These are phyloP conservation scores for Apamea anceps DNA, from an alignment of 2,888 invertebrate genomes.

Conservation along the genomic window DNA sequence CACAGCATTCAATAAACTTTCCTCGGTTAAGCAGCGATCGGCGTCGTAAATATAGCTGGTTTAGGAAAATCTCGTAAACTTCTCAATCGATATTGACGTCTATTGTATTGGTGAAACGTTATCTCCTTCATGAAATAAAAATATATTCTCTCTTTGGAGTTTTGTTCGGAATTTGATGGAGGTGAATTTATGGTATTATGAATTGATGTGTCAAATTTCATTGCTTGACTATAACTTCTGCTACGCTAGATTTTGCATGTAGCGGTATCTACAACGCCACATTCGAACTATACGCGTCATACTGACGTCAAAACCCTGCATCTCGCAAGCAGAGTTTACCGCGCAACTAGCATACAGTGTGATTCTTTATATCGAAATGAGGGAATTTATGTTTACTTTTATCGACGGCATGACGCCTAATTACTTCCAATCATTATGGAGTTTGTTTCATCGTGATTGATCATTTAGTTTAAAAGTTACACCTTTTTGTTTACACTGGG, in stretches of 20 bases:
- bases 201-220: background rate
- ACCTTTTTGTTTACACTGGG: no score
- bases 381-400: no score
- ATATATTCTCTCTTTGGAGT: conserved; percentile 22
- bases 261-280: no score
- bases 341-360: no score
- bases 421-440: no score
- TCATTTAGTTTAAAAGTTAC: no score
- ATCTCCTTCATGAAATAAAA: conserved; percentile 28
- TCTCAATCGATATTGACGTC: conserved; percentile 24
- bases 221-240: background rate
- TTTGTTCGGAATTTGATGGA: conserved; percentile 22
- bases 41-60: conserved; percentile 17
- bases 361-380: no score
- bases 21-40: background rate
- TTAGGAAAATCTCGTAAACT: conserved; percentile 38
- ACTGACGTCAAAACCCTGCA: no score
- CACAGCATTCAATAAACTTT: conserved; percentile 11
- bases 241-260: background rate
- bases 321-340: no score
- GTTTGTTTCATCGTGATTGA: no score
- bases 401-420: no score
- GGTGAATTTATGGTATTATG: conserved; percentile 5
- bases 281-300: no score
- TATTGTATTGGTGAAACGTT: conserved; percentile 10